Evolutionary conservation across 1,140 invertebrate genomes (phyloP).

Genomic region (Penaeus chinensis): DNA sequence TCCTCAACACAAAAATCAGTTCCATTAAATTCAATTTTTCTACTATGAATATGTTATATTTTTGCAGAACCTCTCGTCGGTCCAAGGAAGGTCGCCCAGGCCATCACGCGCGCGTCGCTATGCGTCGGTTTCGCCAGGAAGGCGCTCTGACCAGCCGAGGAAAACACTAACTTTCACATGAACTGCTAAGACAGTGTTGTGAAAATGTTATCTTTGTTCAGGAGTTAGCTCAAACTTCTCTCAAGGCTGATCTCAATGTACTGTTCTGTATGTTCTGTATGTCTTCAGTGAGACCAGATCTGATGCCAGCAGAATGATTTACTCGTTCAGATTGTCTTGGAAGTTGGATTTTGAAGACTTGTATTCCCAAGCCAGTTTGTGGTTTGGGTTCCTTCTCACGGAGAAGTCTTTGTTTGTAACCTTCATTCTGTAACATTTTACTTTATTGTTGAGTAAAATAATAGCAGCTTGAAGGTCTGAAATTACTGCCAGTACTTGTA

Average conservation of each 20-base stretch:
- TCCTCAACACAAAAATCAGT: slow-evolving; percentile 3
- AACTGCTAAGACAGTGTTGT: slow-evolving; percentile 18
- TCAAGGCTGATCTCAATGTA: too few relatives aligned
- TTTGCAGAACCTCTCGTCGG: slow-evolving; percentile 47
- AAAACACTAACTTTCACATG: slow-evolving; percentile 56
- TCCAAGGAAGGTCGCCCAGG: slow-evolving; percentile 35
- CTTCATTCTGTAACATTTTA: slow-evolving; percentile 42
- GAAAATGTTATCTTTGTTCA: too few relatives aligned
- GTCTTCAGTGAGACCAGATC: too few relatives aligned
- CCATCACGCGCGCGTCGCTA: slow-evolving; percentile 50
- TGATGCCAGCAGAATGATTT: background rate
- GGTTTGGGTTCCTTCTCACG: slow-evolving; percentile 11
- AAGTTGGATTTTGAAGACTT: slow-evolving; percentile 32
- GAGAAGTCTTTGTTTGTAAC: background rate
- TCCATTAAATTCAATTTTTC: background rate
- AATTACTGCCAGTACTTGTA: slow-evolving; percentile 34
- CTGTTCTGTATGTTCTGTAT: background rate
- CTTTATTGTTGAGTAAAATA: slow-evolving; percentile 44
- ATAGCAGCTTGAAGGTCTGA: slow-evolving; percentile 35
- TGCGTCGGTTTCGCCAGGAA: slow-evolving; percentile 46
- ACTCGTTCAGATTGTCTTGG: background rate
- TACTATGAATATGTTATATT: background rate
- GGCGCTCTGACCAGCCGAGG: slow-evolving; percentile 51
- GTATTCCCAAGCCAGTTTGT: background rate
- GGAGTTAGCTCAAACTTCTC: too few relatives aligned